Evolutionary conservation across 2,888 invertebrate species (phyloP).

Genomic region (Andrena dorsata): DNA sequence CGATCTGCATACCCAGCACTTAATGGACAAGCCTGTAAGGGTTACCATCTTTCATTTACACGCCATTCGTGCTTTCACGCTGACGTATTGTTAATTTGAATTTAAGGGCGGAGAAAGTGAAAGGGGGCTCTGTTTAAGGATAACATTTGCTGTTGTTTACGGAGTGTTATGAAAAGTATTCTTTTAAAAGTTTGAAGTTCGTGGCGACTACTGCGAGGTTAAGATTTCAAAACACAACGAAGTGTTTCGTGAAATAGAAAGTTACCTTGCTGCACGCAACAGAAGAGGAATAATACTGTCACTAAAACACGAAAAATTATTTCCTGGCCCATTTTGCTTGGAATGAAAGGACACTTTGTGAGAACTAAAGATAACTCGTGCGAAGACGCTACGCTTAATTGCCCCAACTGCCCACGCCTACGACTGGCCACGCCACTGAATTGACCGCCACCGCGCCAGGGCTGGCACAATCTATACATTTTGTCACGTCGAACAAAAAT

Average conservation of each 20-base stretch:
- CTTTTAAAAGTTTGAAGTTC: neutral
- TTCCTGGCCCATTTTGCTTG: slow-evolving; percentile 44
- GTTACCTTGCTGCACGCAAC: slow-evolving; percentile 62
- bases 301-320: slow-evolving; percentile 31
- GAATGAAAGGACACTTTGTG: slow-evolving; percentile 17
- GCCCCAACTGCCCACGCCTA: slow-evolving; percentile 63
- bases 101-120: neutral
- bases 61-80: neutral
- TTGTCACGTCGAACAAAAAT: neutral
- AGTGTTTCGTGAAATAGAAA: neutral
- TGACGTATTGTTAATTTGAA: neutral
- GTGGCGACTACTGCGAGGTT: slow-evolving; percentile 44
- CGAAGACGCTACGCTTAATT: slow-evolving; percentile 40
- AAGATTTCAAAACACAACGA: slow-evolving; percentile 8
- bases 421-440: slow-evolving; percentile 56
- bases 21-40: slow-evolving; percentile 88
- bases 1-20: slow-evolving; percentile 97
- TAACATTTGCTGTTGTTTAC: neutral
- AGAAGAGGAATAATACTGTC: slow-evolving; percentile 38
- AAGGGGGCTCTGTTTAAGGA: neutral
- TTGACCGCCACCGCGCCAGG: slow-evolving; percentile 9
- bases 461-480: neutral
- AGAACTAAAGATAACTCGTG: slow-evolving; percentile 37
- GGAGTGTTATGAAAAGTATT: neutral
- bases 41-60: neutral